Percentiles rank a stretch among this genome's conserved stretches.
These are phyloP conservation scores for Diadumene lineata DNA, from an alignment of 92 coral and sea anemone genomes.

Conservation along the genomic window DNA sequence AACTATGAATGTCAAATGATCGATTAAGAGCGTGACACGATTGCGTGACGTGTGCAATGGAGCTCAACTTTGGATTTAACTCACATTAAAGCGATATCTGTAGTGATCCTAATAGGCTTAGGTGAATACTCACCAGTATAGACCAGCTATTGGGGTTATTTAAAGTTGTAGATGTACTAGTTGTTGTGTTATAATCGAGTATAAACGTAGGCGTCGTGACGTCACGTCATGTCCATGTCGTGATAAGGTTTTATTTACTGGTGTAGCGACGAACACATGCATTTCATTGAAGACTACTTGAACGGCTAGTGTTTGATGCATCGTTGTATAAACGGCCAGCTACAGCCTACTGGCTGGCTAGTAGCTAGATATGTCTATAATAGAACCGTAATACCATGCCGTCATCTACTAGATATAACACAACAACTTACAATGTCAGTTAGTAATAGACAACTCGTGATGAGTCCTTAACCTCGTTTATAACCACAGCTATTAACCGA, in stretches of 20 bases:
- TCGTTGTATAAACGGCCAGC: background rate
- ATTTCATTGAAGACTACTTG: conserved; percentile 24
- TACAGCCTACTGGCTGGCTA: background rate
- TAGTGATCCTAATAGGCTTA: background rate
- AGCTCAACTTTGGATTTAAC: background rate
- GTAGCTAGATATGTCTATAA: background rate
- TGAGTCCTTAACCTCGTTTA: conserved; percentile 26
- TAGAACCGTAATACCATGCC: background rate
- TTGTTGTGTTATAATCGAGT: background rate
- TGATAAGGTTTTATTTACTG: conserved; percentile 45
- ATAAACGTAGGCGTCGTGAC: conserved; percentile 30
- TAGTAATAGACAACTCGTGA: conserved; percentile 15
- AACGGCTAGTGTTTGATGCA: conserved; percentile 47
- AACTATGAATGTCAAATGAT: background rate
- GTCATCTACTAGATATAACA: background rate
- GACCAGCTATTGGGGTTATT: background rate
- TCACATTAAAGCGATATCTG: conserved; percentile 2
- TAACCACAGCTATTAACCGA: conserved; percentile 17
- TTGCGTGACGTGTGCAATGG: conserved; percentile 11
- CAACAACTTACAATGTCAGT: conserved; percentile 15
- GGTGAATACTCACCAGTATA: background rate
- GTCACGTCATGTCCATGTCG: conserved; percentile 47
- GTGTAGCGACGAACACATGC: conserved; percentile 47
- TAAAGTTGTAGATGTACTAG: too few species aligned
- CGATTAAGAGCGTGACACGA: conserved; percentile 9